Percentiles rank a stretch among this genome's conserved stretches.
Conservation (phyloP, 2,113 vertebrate genomes). For the Neotragus moschatus region DNA sequence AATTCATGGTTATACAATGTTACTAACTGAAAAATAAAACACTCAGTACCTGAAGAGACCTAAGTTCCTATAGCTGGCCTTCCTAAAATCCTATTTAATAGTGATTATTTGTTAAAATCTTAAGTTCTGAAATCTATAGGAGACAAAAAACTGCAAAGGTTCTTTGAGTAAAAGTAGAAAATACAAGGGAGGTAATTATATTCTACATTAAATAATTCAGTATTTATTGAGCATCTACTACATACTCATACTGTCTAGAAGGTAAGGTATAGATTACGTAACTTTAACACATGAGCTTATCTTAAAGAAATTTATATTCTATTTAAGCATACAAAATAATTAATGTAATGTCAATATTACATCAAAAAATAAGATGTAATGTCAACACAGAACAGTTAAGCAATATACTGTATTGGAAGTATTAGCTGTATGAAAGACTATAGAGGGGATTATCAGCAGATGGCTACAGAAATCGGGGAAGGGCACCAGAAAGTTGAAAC, state of each 20-base stretch:
- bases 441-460: not conserved
- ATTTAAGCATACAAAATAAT: not conserved
- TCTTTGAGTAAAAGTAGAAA: not conserved
- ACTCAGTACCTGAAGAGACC: not conserved
- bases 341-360: not conserved
- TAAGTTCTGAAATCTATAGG: not conserved
- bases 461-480: not conserved
- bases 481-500: not conserved
- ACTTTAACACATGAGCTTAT: not conserved
- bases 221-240: not conserved
- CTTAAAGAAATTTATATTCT: not conserved
- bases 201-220: not conserved
- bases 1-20: not conserved
- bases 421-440: not conserved
- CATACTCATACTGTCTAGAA: not conserved
- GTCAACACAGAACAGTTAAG: not conserved
- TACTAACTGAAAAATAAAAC: conserved; percentile 8
- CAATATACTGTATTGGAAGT: not conserved
- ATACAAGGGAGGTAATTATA: not conserved
- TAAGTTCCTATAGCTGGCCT: not conserved
- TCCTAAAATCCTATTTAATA: not conserved
- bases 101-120: not conserved
- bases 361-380: not conserved
- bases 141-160: not conserved
- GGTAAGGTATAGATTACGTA: not conserved